Percentiles rank a stretch among this genome's conserved stretches.
Conservation (phyloP, 2,113 vertebrate species). For the Cyphomyrus plagiostoma region DNA sequence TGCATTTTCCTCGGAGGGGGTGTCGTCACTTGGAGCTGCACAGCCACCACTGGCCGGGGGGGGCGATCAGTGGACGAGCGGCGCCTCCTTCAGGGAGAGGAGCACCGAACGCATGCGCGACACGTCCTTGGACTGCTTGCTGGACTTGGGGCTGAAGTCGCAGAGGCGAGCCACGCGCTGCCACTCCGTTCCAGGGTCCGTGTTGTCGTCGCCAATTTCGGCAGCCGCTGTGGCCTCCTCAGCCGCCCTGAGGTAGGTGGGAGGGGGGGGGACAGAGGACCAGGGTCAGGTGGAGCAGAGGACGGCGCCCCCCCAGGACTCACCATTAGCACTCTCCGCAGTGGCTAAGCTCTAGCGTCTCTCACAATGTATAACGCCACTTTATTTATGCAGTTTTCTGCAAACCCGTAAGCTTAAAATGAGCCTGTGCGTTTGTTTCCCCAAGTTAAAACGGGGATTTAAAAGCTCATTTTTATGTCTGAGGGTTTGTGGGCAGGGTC, state of each 20-base stretch:
- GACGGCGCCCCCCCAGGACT: background rate
- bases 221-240: conserved; percentile 90
- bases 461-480: background rate
- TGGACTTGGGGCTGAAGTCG: conserved; percentile 98
- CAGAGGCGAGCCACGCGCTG: conserved; percentile 93
- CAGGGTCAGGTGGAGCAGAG: background rate
- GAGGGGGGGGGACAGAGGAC: conserved; percentile 31
- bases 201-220: conserved; percentile 75
- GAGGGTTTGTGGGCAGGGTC: background rate
- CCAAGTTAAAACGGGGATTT: background rate
- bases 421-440: background rate
- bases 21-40: background rate
- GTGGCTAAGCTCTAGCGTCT: background rate
- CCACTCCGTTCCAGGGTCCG: conserved; percentile 86
- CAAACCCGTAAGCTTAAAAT: background rate
- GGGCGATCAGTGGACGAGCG: conserved; percentile 76
- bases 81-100: conserved; percentile 92
- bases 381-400: background rate
- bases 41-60: conserved; percentile 29
- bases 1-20: background rate
- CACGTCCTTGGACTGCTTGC: conserved; percentile 96
- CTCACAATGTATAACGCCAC: background rate
- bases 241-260: conserved; percentile 69
- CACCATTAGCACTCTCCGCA: background rate
- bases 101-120: conserved; percentile 98